Base-by-base conservation (phyloP, 2,113 vertebrate species). In the Diphyllodes magnificus region DNA sequence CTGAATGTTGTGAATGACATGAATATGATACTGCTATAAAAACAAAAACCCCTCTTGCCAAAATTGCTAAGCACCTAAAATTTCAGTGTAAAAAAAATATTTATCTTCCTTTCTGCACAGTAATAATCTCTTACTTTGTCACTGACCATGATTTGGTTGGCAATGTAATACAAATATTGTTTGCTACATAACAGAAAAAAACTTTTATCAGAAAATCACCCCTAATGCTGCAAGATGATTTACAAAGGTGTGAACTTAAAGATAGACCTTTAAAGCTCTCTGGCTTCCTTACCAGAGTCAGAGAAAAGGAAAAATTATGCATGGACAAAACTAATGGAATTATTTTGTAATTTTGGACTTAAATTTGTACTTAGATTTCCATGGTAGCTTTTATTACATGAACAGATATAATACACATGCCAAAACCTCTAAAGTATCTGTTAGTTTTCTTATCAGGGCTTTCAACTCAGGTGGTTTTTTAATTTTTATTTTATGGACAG, bases 81-180 rank as follows among this genome's bases (percentile, higher is more conserved):
- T 73, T 64, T 66, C 49, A n/a, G 1, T 53, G 25, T 56, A 49
- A 78, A 90, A 57, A 84, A 75, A 35, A 19, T 28, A 71, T 23
- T 24, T 9, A 10, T 63, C 2, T 30, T 69, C 10, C 9, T 64
- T 90, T 79, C 44, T 71, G 22, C 5, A 23, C 14, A 42, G 16
- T 61, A 68, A 81, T 90, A 91, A 84, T 92, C 9, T 82, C 61
- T 94, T 44, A 45, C 23, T 78, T 54, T 73, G 44, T 77, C 50
- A 30, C 31, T 75, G 45, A 40, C 89, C 73, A 33, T 37, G 81
- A 53, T 94, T 95, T 94, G 63, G 78, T 69, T 86, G 10, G 6
- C 28, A 70, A 65, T 51, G 15, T 40, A 82, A 92, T 56, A 51
- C 24, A 83, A 45, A 7, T 64, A 18, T 15, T 0, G 2, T 85